A percentile compares a stretch with the other conserved stretches of the same genome.
Evolutionary conservation across 2,797 vertebrate species (phyloP).

Genomic region (Rhinogobio ventralis): DNA sequence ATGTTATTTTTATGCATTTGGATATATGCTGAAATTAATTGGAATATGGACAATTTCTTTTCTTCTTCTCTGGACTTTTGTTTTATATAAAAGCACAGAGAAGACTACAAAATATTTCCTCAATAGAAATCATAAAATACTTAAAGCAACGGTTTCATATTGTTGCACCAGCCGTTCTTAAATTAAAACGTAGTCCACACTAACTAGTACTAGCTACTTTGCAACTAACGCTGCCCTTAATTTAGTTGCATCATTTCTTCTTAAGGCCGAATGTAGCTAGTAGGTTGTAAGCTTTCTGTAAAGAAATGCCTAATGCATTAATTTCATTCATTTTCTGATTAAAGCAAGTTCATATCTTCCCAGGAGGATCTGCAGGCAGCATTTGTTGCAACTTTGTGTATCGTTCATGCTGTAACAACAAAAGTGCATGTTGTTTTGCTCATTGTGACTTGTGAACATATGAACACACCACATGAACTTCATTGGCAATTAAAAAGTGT

Average conservation of each 20-base stretch:
- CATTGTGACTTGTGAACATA: not conserved
- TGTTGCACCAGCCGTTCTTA: no score
- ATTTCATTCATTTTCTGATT: not conserved
- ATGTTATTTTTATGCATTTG: not conserved
- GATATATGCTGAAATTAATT: not conserved
- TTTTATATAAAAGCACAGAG: not conserved
- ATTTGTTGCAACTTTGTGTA: not conserved
- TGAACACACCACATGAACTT: conserved; percentile 42
- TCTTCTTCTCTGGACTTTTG: not conserved
- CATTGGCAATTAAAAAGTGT: conserved; percentile 68
- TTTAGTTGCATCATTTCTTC: not conserved
- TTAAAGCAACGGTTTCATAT: not conserved
- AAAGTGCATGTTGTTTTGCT: not conserved
- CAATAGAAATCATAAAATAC: not conserved
- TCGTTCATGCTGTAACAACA: not conserved
- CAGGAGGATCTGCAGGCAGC: not conserved
- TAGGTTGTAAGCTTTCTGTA: not conserved
- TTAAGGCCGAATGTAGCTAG: not conserved
- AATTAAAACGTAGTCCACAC: not conserved
- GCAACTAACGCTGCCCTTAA: not conserved
- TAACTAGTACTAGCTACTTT: not conserved
- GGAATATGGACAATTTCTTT: not conserved
- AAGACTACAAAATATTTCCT: not conserved
- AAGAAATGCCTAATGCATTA: not conserved
- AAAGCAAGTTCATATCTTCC: not conserved